phyloP scores from a whole-genome alignment of 2,888 invertebrate species.

The Leptogaster cylindrica region DNA sequence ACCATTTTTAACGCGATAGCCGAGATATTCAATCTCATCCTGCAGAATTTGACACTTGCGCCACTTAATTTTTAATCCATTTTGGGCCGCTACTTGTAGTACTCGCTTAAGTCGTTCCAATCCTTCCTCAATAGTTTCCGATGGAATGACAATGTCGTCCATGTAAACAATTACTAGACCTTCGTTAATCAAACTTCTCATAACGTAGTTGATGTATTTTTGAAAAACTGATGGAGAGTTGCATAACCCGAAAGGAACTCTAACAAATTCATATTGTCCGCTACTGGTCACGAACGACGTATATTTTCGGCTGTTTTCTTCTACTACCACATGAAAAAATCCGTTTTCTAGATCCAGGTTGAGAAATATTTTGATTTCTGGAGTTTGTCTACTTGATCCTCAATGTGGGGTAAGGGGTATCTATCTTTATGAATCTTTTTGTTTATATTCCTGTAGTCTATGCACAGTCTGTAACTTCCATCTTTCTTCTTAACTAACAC shows the following conservation, averaged over 20 bases:
- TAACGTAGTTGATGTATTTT: constrained; percentile 22
- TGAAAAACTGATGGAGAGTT: constrained; percentile 39
- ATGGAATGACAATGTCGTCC: constrained; percentile 21
- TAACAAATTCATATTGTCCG: neutral
- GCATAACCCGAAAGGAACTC: constrained; percentile 20
- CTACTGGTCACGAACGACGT: neutral
- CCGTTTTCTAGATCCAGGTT: constrained; percentile 1
- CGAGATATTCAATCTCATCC: neutral
- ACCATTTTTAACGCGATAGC: neutral
- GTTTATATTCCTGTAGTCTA: neutral
- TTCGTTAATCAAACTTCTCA: constrained; percentile 1
- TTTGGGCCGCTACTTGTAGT: neutral
- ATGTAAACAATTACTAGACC: constrained; percentile 23
- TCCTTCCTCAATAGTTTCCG: neutral
- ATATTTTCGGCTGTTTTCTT: neutral
- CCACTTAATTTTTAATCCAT: neutral
- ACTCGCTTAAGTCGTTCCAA: constrained; percentile 10
- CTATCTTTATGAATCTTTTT: neutral
- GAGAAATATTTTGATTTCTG: neutral
- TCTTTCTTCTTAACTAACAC: neutral
- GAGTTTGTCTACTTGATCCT: neutral
- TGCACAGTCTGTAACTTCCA: neutral
- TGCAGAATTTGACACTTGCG: constrained; percentile 52
- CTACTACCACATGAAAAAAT: neutral
- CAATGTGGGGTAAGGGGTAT: neutral